These are phyloP conservation scores for Danio rerio DNA, from an alignment of 2,113 vertebrate genomes.

Conservation along the genomic window GRCz12tu NC_133176.1:16685501-16686000, in stretches of 20 bases:
- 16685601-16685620: too few relatives aligned
- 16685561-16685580: too few relatives aligned
- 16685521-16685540: too few relatives aligned
- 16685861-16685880: background rate
- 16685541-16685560: too few relatives aligned
- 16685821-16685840: background rate
- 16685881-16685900: background rate
- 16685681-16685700: too few relatives aligned
- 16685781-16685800: background rate
- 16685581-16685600: too few relatives aligned
- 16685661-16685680: too few relatives aligned
- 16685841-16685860: background rate
- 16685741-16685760: background rate
- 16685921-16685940: background rate
- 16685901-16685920: background rate
- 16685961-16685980: conserved; percentile 2
- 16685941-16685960: background rate
- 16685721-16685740: background rate
- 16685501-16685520: too few relatives aligned
- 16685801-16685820: background rate
- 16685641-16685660: too few relatives aligned
- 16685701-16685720: too few relatives aligned
- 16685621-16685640: too few relatives aligned
- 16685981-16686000: background rate
- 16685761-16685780: background rate